These are phyloP conservation scores for Oreochromis mossambicus DNA, from an alignment of 2,797 vertebrate species.

Conservation along the genomic window DNA sequence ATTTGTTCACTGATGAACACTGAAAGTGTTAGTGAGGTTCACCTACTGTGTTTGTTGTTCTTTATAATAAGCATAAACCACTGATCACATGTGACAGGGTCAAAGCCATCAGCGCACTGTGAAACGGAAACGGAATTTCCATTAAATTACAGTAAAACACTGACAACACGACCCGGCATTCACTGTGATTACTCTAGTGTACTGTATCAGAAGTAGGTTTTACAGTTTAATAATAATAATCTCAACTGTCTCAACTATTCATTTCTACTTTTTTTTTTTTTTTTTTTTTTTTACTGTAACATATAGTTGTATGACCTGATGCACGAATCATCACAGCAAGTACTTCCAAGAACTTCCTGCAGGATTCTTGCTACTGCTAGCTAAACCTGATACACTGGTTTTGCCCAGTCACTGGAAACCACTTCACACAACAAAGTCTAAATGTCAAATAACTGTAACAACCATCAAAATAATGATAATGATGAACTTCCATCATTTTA, in stretches of 20 bases:
- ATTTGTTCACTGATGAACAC: background rate
- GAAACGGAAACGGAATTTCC: fast-evolving
- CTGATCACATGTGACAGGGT: background rate
- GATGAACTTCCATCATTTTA: background rate
- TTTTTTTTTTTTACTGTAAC: background rate
- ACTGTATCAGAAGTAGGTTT: background rate
- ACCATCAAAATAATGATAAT: background rate
- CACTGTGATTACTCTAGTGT: background rate
- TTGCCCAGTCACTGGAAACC: background rate
- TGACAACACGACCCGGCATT: fast-evolving
- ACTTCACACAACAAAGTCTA: background rate
- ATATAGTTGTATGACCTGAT: background rate
- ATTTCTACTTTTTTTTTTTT: background rate
- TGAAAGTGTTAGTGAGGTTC: background rate
- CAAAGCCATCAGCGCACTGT: background rate
- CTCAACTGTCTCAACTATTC: background rate
- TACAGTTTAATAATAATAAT: background rate
- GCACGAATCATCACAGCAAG: background rate
- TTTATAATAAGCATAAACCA: background rate
- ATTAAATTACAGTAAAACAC: background rate
- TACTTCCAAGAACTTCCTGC: background rate
- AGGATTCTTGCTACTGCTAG: background rate
- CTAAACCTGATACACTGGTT: background rate
- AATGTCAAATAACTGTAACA: background rate
- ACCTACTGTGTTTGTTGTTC: background rate